Conservation (phyloP, 2,888 invertebrate genomes). For the Seira ritae region DNA sequence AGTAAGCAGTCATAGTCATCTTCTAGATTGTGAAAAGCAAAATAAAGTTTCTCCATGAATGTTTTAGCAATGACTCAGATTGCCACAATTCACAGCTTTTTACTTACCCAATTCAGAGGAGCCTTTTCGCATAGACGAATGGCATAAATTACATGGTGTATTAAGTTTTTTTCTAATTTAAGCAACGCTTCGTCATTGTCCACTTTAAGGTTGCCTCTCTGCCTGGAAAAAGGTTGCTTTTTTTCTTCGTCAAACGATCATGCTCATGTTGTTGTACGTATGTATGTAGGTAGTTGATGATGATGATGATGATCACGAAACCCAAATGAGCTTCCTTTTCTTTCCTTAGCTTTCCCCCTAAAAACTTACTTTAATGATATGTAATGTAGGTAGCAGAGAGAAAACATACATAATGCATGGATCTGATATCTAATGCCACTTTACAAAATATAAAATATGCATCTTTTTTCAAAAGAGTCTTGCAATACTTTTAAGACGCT, state of each 20-base stretch:
- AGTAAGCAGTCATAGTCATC: constrained; percentile 45
- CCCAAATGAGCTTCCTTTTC: no score
- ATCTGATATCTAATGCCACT: background rate
- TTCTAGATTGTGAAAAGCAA: constrained; percentile 55
- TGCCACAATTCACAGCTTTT: constrained; percentile 57
- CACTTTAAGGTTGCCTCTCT: constrained; percentile 33
- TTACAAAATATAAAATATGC: background rate
- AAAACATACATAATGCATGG: constrained; percentile 1
- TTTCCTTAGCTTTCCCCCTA: no score
- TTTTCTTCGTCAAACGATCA: no score
- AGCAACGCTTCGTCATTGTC: constrained; percentile 62
- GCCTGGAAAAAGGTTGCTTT: background rate
- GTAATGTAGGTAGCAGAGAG: no score
- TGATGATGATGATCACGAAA: no score
- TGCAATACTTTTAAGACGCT: no score
- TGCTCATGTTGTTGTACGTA: no score
- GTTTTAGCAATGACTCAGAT: constrained; percentile 66
- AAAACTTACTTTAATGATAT: no score
- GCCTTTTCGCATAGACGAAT: constrained; percentile 30
- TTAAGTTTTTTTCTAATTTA: constrained; percentile 62
- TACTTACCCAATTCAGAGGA: constrained; percentile 25
- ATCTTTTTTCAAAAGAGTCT: background rate
- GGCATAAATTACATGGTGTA: constrained; percentile 64
- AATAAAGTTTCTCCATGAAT: constrained; percentile 58
- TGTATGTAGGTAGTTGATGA: no score